Evolutionary conservation across 2,888 invertebrate species (phyloP), one percentile per base, ranked within the genome.

Genomic region (Hymenopus coronatus): DNA sequence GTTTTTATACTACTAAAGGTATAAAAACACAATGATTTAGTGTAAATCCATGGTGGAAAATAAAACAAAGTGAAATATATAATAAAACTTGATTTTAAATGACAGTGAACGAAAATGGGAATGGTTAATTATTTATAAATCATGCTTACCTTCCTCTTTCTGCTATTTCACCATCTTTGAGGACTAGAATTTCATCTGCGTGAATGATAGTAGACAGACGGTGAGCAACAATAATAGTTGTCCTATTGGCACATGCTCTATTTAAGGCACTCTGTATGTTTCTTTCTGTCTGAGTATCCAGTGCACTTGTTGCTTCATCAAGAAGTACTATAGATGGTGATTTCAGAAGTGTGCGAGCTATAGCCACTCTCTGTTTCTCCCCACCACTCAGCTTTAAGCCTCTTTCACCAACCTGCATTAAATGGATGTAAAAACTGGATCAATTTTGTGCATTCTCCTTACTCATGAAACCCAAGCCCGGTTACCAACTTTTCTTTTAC

Each of bases 331-430:
- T 96, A 82, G 96, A 95, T 0, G 99, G 99, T 4, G 97, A 95
- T 93, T 99, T 99, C 33, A 99, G 94, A 33, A 99, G 95, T 0
- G 99, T 99, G 90, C 99, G 94, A 0, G 99, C 99, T 91, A 99
- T 99, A 0, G 99, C 99, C 89, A 99, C 98, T 91, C 99, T 95
- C 93, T 99, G 99, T 92, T 99, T 99, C 93, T 99, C 99, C 2
- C 99, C 99, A 2, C 99, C 99, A 92, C 99, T 99, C 90, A 99
- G 94, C 90, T 98, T 96, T 89, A 99, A 93, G 8, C 99, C 99
- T 92, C 99, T 94, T 93, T 99, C 99, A 9, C 99, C 99, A 28
- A 99, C 98, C 96, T 97, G 90, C 0, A 6, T 70, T 70, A 70
- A 70, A 70, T 3, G 3, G 54, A 70, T 40, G 33, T 33, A 12